phyloP scores from a whole-genome alignment of 2,888 invertebrate species.

The Elysia crispata region DNA sequence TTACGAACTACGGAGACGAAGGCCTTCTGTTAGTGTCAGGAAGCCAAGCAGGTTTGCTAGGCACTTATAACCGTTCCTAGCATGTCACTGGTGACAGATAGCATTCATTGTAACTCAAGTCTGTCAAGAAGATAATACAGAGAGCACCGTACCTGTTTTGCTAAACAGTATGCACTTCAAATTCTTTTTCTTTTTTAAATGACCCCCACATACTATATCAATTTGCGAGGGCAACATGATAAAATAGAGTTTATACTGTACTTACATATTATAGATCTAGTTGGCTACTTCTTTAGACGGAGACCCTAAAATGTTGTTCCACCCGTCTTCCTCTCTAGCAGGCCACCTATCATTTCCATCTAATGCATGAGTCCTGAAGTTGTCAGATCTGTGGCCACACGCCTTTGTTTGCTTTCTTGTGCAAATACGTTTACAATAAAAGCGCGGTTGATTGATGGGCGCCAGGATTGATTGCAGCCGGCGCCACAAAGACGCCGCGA shows the following conservation, averaged over 20 bases:
- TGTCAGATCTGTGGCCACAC: conserved; percentile 64
- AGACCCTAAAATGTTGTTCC: background rate
- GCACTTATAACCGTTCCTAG: too few relatives aligned
- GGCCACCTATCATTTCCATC: conserved; percentile 55
- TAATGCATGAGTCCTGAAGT: conserved; percentile 59
- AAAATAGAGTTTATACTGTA: too few relatives aligned
- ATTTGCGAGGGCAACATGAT: too few relatives aligned
- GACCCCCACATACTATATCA: background rate
- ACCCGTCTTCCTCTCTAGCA: background rate
- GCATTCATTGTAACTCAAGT: too few relatives aligned
- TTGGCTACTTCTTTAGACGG: too few relatives aligned
- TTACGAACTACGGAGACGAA: too few relatives aligned
- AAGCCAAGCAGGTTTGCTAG: too few relatives aligned
- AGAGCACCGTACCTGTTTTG: too few relatives aligned
- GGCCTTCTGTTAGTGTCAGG: too few relatives aligned
- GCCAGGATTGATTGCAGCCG: conserved; percentile 72
- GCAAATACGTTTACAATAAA: conserved; percentile 75
- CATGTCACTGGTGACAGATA: too few relatives aligned
- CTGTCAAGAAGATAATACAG: too few relatives aligned
- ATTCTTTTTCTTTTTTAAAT: background rate
- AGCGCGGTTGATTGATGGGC: conserved; percentile 72
- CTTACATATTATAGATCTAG: too few relatives aligned
- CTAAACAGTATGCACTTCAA: background rate
- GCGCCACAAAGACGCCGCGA: conserved; percentile 73
- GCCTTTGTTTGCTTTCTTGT: conserved; percentile 74